Percentiles rank a stretch among this genome's conserved stretches.
Conservation (phyloP, 2,888 invertebrate species). For the Achlya flavicornis region DNA sequence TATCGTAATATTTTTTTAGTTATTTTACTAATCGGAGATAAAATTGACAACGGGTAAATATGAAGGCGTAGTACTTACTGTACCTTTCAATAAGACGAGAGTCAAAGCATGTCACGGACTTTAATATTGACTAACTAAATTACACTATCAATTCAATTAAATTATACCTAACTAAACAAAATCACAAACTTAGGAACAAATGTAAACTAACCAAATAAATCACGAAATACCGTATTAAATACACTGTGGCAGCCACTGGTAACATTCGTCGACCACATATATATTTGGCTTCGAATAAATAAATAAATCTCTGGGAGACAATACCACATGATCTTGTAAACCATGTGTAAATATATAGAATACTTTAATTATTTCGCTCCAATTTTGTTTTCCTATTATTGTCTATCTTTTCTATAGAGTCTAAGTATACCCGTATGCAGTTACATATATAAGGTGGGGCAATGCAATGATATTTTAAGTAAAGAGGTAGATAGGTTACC, state of each 20-base stretch:
- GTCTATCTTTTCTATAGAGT: too few relatives aligned
- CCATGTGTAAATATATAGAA: not conserved
- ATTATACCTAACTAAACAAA: not conserved
- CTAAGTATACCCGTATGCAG: too few relatives aligned
- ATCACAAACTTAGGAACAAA: constrained; percentile 16
- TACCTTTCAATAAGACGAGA: too few relatives aligned
- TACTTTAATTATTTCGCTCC: not conserved
- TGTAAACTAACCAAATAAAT: constrained; percentile 15
- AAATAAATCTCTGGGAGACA: not conserved
- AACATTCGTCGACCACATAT: not conserved
- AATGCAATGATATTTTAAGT: too few relatives aligned
- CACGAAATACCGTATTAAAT: not conserved
- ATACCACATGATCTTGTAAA: not conserved
- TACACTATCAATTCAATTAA: not conserved
- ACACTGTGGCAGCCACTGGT: not conserved
- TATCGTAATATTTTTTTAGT: too few relatives aligned
- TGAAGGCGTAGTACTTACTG: too few relatives aligned
- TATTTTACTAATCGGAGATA: too few relatives aligned
- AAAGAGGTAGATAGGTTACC: too few relatives aligned
- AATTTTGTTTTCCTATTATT: not conserved
- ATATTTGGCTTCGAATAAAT: not conserved
- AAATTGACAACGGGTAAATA: too few relatives aligned
- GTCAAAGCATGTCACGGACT: too few relatives aligned
- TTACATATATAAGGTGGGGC: too few relatives aligned
- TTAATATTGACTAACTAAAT: not conserved